Conservation (phyloP, 1,140 invertebrate genomes). For the Ceratosolen fusciceps region DNA sequence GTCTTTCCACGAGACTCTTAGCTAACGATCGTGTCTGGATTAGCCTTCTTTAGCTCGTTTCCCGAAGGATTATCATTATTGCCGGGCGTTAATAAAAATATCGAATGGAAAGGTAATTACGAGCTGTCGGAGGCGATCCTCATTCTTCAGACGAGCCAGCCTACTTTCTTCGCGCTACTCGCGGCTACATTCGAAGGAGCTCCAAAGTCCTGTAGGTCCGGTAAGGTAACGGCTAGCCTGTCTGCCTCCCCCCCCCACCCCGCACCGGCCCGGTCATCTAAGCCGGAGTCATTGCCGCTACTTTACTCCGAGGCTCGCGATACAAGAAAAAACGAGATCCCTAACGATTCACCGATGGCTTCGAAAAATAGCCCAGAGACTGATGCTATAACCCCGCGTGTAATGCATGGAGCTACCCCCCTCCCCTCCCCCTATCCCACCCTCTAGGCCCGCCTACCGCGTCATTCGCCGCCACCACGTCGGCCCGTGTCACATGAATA, state of each 20-base stretch:
- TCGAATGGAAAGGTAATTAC: too few relatives aligned
- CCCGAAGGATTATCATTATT: too few relatives aligned
- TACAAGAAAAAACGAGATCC: constrained; percentile 31
- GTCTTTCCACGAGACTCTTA: too few relatives aligned
- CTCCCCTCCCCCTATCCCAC: neutral
- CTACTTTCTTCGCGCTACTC: neutral
- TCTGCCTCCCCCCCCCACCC: too few relatives aligned
- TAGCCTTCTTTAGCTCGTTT: too few relatives aligned
- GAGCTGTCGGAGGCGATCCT: too few relatives aligned
- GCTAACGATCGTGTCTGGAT: too few relatives aligned
- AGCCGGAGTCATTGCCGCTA: neutral
- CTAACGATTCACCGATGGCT: neutral
- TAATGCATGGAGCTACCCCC: neutral
- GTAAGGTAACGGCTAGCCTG: neutral
- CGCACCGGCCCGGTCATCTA: too few relatives aligned
- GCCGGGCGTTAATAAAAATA: too few relatives aligned
- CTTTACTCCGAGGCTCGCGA: neutral
- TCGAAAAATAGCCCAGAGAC: neutral
- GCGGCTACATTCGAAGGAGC: neutral
- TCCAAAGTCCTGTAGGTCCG: neutral
- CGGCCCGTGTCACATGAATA: neutral
- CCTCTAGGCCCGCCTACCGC: neutral
- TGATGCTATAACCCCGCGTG: neutral
- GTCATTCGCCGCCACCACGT: too few relatives aligned
- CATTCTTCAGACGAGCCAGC: neutral